Evolutionary conservation across 1,140 invertebrate species (phyloP).

Genomic region (Leguminivora glycinivorella): DNA sequence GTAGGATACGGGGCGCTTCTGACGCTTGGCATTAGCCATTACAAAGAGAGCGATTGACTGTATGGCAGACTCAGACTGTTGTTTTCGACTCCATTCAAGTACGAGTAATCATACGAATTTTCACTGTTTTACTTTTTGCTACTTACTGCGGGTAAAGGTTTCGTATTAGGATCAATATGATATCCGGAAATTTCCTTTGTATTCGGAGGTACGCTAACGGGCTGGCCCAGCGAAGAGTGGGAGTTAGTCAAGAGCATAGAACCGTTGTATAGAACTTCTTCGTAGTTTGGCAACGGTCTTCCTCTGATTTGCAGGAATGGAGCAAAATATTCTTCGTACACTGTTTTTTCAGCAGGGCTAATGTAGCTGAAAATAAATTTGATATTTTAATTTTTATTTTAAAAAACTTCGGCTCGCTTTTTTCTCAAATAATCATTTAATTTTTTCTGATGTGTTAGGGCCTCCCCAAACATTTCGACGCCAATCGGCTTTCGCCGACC

Average conservation of each 20-base stretch:
- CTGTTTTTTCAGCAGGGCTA: constrained; percentile 28
- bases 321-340: constrained; percentile 38
- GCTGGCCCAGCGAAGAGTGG: constrained; percentile 35
- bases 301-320: constrained; percentile 35
- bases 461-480: too few species aligned
- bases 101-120: too few species aligned
- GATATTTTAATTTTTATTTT: not conserved
- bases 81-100: not conserved
- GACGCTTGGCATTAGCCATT: too few species aligned
- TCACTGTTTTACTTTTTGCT: too few species aligned
- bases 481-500: too few species aligned
- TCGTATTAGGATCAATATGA: constrained; percentile 36
- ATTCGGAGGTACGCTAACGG: constrained; percentile 38
- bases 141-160: constrained; percentile 41
- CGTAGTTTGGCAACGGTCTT: constrained; percentile 29
- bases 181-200: constrained; percentile 39
- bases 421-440: not conserved
- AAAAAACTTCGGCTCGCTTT: not conserved
- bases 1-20: too few species aligned
- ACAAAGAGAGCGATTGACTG: too few species aligned
- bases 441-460: too few species aligned
- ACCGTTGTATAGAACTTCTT: constrained; percentile 36
- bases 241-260: constrained; percentile 42
- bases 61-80: too few species aligned
- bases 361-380: constrained; percentile 33